phyloP scores from a whole-genome alignment of 1,140 invertebrate genomes.

The Luehdorfia chinensis region DNA sequence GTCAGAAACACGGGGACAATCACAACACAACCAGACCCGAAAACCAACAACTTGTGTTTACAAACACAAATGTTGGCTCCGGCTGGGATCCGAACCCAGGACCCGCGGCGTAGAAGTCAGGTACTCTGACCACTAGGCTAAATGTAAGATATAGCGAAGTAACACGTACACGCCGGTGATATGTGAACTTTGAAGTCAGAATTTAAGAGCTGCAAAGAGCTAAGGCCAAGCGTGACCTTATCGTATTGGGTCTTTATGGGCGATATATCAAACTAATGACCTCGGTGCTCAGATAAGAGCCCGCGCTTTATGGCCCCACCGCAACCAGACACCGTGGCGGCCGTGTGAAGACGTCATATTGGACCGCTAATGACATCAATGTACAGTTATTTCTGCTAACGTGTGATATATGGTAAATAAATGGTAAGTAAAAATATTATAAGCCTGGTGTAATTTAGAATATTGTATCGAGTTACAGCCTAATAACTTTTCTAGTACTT shows the following conservation, averaged over 20 bases:
- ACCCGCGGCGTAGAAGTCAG: too few species aligned
- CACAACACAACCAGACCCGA: too few species aligned
- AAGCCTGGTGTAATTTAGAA: too few species aligned
- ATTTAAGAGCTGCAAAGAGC: constrained; percentile 11
- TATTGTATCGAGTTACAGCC: too few species aligned
- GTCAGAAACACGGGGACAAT: too few species aligned
- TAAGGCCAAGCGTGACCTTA: constrained; percentile 11
- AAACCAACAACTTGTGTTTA: too few species aligned
- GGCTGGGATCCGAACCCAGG: too few species aligned
- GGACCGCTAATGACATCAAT: constrained; percentile 2
- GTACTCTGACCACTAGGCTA: too few species aligned
- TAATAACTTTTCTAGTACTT: too few species aligned
- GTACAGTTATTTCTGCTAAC: background rate
- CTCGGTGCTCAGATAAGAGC: constrained; percentile 5
- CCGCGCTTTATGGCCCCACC: constrained; percentile 3
- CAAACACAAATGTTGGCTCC: too few species aligned
- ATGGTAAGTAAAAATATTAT: too few species aligned
- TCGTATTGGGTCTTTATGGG: constrained; percentile 14
- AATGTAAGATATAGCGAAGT: too few species aligned
- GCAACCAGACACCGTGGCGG: constrained; percentile 4
- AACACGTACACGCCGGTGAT: constrained; percentile 1
- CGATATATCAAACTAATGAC: constrained; percentile 17
- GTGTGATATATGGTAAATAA: background rate
- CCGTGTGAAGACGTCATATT: constrained; percentile 10
- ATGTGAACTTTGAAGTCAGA: constrained; percentile 3